Percentiles rank a stretch among this genome's conserved stretches.
phyloP scores from a whole-genome alignment of 2,797 vertebrate genomes.

The Rallus crepitans region DNA sequence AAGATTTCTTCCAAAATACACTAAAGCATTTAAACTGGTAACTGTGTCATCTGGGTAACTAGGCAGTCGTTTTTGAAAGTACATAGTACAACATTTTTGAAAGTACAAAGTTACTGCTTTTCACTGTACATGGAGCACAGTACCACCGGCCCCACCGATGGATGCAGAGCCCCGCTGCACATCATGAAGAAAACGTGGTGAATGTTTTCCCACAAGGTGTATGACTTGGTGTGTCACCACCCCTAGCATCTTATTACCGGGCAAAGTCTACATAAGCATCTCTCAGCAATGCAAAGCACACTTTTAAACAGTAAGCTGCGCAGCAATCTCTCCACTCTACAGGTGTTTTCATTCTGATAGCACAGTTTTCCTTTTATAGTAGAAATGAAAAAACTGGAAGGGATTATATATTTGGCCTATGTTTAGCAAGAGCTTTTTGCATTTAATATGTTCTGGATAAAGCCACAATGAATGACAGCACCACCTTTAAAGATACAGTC shows the following conservation, averaged over 20 bases:
- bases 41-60: neutral
- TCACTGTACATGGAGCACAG: neutral
- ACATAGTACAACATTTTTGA: neutral
- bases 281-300: neutral
- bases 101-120: neutral
- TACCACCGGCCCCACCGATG: neutral
- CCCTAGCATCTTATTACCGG: neutral
- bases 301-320: neutral
- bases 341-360: neutral
- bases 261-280: neutral
- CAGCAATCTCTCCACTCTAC: rapidly evolving
- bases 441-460: neutral
- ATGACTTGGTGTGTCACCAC: neutral
- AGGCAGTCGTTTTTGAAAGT: neutral
- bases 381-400: neutral
- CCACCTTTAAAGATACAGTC: neutral
- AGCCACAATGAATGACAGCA: neutral
- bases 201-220: rapidly evolving
- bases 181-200: neutral
- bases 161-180: rapidly evolving
- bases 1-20: neutral
- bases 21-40: neutral
- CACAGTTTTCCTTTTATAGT: neutral
- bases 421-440: neutral
- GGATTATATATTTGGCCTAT: neutral